Base-by-base conservation (phyloP, 2,888 invertebrate species). In the Hemistola chrysoprasaria region DNA sequence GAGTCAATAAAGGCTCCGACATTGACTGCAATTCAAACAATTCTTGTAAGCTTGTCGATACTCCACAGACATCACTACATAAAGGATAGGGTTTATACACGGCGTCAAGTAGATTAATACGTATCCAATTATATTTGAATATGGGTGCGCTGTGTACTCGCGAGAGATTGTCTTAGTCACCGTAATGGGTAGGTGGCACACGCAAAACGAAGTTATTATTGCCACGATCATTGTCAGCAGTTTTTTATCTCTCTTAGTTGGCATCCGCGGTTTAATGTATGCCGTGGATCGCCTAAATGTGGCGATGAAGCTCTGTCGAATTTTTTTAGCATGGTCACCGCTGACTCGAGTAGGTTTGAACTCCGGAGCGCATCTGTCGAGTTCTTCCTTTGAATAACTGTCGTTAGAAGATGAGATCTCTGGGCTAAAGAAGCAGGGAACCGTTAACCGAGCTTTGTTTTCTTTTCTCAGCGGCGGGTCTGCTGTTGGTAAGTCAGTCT, bases 1-100 rank as follows among this genome's bases (percentile, higher is more conserved):
- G 16, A 16, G 16, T 16, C 25, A 29, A 16, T 4, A 16, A 3
- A 16, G 16, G 40, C 45, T 24, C 11, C 64, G 62, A 50, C 73
- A 70, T 24, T 66, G 59, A 30, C 74, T 62, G 65, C 93, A 93
- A 60, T 91, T 91, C 31, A 95, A 88, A 23, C 95, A 91, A 22
- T 93, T 93, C 65, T 93, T 94, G 73, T 97, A 97, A 1, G 97
- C 97, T 75, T 95, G 94, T 53, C 97, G 88, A 71, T 97, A 97
- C 63, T 96, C 97, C 67, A 94, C 95, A 63, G 97, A 97, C 96
- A 97, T 96, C 34, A 97, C 95, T 34, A 97, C 97, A 71, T 97
- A 97, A 62, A 97, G 96, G 11, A 97, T 93, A 0, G 97, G 97
- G 76, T 97, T 97, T 44, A 96, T 93, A 77, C 97, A 97, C 7